Conservation (phyloP, 2,888 invertebrate genomes). For the Polyploca ridens region DNA sequence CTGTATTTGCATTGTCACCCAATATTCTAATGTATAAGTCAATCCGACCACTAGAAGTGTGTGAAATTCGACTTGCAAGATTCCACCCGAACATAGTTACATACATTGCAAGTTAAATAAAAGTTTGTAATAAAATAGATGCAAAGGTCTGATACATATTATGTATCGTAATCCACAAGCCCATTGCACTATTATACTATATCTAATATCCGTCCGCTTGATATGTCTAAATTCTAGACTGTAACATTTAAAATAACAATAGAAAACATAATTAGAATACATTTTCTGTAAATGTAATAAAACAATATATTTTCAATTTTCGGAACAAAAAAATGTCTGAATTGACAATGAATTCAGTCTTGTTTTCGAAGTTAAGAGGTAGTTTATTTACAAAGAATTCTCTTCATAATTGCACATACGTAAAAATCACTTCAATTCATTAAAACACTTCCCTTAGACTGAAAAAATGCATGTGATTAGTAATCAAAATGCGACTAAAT, state of each 20-base stretch:
- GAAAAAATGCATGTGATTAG: not conserved
- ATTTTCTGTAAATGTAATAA: not conserved
- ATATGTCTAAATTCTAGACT: constrained; percentile 30
- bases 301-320: constrained; percentile 18
- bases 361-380: constrained; percentile 74
- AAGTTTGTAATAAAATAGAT: too few species aligned
- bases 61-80: too few species aligned
- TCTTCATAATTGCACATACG: constrained; percentile 11
- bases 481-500: too few species aligned
- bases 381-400: constrained; percentile 69
- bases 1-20: too few species aligned
- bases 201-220: constrained; percentile 19
- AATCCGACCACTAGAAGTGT: too few species aligned
- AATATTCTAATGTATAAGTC: too few species aligned
- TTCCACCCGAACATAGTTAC: too few species aligned
- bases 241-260: constrained; percentile 18
- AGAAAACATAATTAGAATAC: not conserved
- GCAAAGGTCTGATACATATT: too few species aligned
- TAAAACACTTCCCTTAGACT: not conserved
- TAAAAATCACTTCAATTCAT: too few species aligned
- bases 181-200: too few species aligned
- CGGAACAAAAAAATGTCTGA: constrained; percentile 62
- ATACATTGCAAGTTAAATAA: too few species aligned
- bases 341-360: constrained; percentile 85
- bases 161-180: too few species aligned